Conservation (phyloP, 1,140 invertebrate genomes). For the Brachionus rubens region DNA sequence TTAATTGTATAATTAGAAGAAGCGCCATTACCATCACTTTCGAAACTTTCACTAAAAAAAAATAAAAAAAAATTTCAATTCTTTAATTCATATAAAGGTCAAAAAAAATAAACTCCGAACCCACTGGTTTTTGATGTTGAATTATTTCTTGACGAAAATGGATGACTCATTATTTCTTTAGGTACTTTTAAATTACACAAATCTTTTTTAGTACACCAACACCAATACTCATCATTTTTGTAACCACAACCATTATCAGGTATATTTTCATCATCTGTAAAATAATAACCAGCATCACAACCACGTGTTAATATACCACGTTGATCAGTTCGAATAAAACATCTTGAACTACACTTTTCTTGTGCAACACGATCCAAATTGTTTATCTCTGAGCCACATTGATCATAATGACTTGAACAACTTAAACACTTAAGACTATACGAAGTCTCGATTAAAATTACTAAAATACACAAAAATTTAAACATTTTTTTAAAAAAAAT, state of each 20-base stretch:
- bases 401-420: not conserved
- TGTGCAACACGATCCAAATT: not conserved
- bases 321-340: not conserved
- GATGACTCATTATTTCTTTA: not conserved
- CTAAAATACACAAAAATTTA: no score
- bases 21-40: no score
- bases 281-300: slow-evolving; percentile 1
- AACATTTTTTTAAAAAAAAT: no score
- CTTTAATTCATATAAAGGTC: no score
- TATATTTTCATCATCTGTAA: not conserved
- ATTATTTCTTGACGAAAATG: not conserved
- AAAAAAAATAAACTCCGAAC: slow-evolving; percentile 10
- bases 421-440: slow-evolving; percentile 9
- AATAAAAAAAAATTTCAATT: no score
- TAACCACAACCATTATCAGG: slow-evolving; percentile 13
- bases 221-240: slow-evolving; percentile 13
- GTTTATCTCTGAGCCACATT: not conserved
- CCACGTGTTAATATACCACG: not conserved
- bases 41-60: no score
- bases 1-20: no score
- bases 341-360: slow-evolving; percentile 9
- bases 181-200: not conserved
- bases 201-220: slow-evolving; percentile 11
- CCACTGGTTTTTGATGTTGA: not conserved
- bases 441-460: not conserved